Evolutionary conservation across 2,797 vertebrate species (phyloP), one percentile per base, ranked within the genome.

Genomic region (Cheirogaleus major): DNA sequence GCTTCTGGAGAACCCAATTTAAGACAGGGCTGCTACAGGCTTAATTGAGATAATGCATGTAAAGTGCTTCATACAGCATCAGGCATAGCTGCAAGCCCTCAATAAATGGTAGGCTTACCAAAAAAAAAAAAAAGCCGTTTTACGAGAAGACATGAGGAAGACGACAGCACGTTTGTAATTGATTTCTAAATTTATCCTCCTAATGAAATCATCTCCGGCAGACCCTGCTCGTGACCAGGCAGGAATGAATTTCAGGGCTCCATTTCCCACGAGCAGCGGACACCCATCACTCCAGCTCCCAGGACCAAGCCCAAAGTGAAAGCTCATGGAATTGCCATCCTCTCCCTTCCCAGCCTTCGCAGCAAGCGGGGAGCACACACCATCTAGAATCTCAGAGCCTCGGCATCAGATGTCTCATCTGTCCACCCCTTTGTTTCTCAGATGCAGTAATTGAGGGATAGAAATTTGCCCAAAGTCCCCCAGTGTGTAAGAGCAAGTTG

Each of bases 131-230:
- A 73, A 2, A 50, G 65, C 12, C 38, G n/a, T 75, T 96, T 95
- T 96, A 95, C 17, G 8, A 97, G 92, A 97, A 94, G 91, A 87
- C 69, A 87, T 12, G 45, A 69, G 27, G 80, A 95, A 96, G 88
- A 94, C 0, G 23, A 95, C 48, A 72, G 65, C 86, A 89, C 0
- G 0, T 79, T 94, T 72, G 35, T 89, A 95, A 97, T 69, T 95
- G 91, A 97, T 91, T 95, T 96, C 82, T 96, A 97, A 96, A 97
- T 95, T 78, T 94, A 93, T 78, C 88, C 69, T 93, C n/a, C 72
- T 90, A 91, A 89, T 96, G 89, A 96, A 93, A 89, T 95, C 72
- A 82, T 81, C 81, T 63, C 89, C 5, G 17, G 18, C 12, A 69
- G 95, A 78, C 61, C 43, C 70, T 78, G 41, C 72, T 94, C 32